Percentiles rank a stretch among this genome's conserved stretches.
phyloP scores from a whole-genome alignment of 1,140 invertebrate genomes.

The Hesperophylax magnus region DNA sequence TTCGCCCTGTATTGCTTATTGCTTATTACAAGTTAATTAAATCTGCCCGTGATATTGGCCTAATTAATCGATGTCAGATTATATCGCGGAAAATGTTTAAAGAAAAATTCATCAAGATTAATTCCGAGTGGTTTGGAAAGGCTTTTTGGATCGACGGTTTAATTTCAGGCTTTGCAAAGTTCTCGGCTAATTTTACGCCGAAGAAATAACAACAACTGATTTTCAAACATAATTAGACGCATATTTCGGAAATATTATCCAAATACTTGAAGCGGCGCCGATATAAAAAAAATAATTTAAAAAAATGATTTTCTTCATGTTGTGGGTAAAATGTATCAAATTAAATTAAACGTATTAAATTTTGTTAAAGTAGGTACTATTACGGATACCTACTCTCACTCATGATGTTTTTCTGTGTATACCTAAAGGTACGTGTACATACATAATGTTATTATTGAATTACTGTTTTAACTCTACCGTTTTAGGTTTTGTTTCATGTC shows the following conservation, averaged over 20 bases:
- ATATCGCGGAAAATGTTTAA: conserved; percentile 25
- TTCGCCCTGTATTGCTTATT: background rate
- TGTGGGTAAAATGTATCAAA: no score
- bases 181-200: background rate
- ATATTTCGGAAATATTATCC: background rate
- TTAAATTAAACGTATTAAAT: no score
- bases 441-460: no score
- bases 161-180: background rate
- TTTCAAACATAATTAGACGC: conserved; percentile 4
- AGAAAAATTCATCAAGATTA: conserved; percentile 24
- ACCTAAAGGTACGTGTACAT: no score
- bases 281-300: no score
- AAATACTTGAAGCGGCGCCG: background rate
- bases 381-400: no score
- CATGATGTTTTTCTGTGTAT: no score
- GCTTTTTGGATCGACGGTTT: background rate
- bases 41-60: conserved; percentile 45
- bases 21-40: conserved; percentile 35
- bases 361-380: no score
- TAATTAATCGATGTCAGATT: conserved; percentile 51
- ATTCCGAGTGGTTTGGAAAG: conserved; percentile 31
- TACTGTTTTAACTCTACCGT: no score
- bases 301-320: no score
- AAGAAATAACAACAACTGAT: background rate
- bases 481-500: no score